Evolutionary conservation across 2,797 vertebrate species (phyloP), one percentile per base, ranked within the genome.

Genomic region (Morelia viridis): DNA sequence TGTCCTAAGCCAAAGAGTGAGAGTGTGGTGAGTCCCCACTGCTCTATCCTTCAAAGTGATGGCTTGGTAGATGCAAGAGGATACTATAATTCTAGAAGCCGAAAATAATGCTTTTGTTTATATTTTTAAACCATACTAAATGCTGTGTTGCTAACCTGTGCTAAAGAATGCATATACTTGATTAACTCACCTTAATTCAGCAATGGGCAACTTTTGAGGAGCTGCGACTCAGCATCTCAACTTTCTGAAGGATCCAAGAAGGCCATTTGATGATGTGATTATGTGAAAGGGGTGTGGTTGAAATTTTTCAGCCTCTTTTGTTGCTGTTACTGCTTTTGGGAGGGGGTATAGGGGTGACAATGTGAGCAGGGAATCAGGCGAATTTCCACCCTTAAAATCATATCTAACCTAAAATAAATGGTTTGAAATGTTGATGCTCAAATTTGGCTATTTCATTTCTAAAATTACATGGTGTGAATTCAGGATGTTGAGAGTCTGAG

Each of bases 21-120:
- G 95, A 95, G 98, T 99, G 98, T 98, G 99, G 99, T 99, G 99
- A 99, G 99, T 99, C 97, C 97, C 97, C 97, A 95, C 96, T 19
- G n/a, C 97, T 97, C 97, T 97, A 93, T 94, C 97, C 96, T 95
- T 97, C 97, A 96, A 95, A 96, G 97, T 90, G 12, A 96, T 94
- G 97, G 97, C 95, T 97, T 97, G 97, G 97, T 94, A 95, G 94
- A 95, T 95, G 96, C 98, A 98, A 98, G 97, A 97, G 96, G 97
- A 95, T 93, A 62, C 76, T 89, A 90, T 95, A 97, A 93, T 96
- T 95, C 89, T 97, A 97, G 94, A 96, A 94, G 58, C 93, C 95
- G 96, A 95, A 95, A 89, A 62, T 96, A 92, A 17, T 35, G 71
- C 93, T 97, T 96, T 96, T 97, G 96, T 98, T 98, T 97, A 96